Percentiles rank a stretch among this genome's conserved stretches.
These are phyloP conservation scores for Euphydryas editha DNA, from an alignment of 2,888 invertebrate species.

Conservation along the genomic window DNA sequence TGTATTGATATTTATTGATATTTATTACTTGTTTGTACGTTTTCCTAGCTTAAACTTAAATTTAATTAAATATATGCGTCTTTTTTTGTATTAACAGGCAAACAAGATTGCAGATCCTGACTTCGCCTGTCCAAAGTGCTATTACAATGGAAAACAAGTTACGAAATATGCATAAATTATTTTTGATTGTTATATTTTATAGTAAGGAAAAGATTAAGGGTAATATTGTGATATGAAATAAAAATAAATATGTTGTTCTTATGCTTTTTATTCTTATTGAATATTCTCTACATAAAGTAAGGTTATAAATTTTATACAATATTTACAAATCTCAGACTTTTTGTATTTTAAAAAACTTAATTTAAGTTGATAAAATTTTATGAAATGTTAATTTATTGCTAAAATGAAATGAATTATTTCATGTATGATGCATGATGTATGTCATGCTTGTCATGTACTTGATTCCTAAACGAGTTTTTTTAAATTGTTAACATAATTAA, in stretches of 20 bases:
- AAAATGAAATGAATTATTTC: not conserved
- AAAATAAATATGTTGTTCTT: slow-evolving; percentile 27
- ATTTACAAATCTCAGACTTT: slow-evolving; percentile 32
- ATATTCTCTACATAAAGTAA: slow-evolving; percentile 23
- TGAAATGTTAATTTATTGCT: slow-evolving; percentile 2
- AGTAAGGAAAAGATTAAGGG: slow-evolving; percentile 6
- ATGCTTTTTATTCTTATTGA: slow-evolving; percentile 29
- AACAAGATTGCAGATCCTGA: slow-evolving; percentile 86
- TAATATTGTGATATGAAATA: slow-evolving; percentile 35
- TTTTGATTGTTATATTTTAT: slow-evolving; percentile 3
- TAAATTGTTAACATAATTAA: not conserved
- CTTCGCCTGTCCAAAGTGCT: slow-evolving; percentile 88
- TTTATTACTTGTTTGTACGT: too few species aligned
- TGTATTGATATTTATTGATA: too few species aligned
- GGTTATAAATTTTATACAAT: slow-evolving; percentile 23
- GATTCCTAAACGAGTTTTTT: not conserved
- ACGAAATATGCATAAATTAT: slow-evolving; percentile 53
- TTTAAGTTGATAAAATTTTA: not conserved
- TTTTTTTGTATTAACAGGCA: slow-evolving; percentile 78
- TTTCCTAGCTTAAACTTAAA: too few species aligned
- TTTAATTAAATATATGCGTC: too few species aligned
- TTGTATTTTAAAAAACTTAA: not conserved
- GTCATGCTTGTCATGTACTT: not conserved
- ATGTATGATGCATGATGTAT: not conserved
- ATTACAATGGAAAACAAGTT: slow-evolving; percentile 71